Evolutionary conservation across 2,888 invertebrate genomes (phyloP).

Genomic region (Tetranychus piercei): DNA sequence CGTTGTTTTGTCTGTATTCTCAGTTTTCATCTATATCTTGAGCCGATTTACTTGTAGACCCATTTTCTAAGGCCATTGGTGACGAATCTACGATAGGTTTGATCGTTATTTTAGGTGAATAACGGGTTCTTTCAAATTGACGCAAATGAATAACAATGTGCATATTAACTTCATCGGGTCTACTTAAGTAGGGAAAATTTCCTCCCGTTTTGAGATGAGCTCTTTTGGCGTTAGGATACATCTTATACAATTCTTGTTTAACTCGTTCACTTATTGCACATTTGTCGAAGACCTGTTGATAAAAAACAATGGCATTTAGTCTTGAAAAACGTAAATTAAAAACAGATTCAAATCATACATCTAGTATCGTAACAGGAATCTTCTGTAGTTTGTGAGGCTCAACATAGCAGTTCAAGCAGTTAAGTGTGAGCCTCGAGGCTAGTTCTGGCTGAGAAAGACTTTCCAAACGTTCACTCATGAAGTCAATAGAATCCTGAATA

Average conservation of each 20-base stretch:
- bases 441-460: constrained; percentile 59
- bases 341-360: constrained; percentile 38
- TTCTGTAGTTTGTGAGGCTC: constrained; percentile 49
- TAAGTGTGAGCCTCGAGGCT: constrained; percentile 65
- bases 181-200: constrained; percentile 72
- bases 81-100: background rate
- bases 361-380: constrained; percentile 60
- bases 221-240: constrained; percentile 63
- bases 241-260: constrained; percentile 60
- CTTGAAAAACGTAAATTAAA: no score
- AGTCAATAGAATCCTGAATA: constrained; percentile 67
- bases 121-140: constrained; percentile 46
- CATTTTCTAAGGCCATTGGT: background rate
- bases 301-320: background rate
- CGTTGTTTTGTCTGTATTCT: background rate
- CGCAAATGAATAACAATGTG: constrained; percentile 59
- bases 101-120: constrained; percentile 14
- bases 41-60: background rate
- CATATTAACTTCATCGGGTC: constrained; percentile 69
- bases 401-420: constrained; percentile 59
- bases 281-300: constrained; percentile 51
- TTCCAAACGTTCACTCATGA: constrained; percentile 75
- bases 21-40: constrained; percentile 1
- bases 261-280: constrained; percentile 57
- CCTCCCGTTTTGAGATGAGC: constrained; percentile 74